Percentiles rank a stretch among this genome's conserved stretches.
phyloP scores from a whole-genome alignment of 2,113 vertebrate genomes.

The Cottus gobio region DNA sequence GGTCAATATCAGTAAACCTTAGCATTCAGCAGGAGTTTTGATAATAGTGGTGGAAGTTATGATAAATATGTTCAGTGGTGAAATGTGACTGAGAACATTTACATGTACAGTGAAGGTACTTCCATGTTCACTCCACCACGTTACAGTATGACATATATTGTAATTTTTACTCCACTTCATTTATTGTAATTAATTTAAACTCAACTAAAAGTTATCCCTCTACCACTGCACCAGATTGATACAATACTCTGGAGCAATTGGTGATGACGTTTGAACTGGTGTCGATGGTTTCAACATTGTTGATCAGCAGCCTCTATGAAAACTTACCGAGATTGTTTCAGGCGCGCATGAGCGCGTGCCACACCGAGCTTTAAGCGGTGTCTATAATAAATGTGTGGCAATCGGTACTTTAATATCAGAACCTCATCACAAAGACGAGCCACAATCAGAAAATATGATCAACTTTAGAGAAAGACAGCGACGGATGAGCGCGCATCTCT shows the following conservation, averaged over 20 bases:
- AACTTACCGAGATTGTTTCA: conserved; percentile 26
- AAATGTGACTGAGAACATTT: neutral
- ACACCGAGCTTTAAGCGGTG: neutral
- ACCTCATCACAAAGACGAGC: neutral
- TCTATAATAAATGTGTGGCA: neutral
- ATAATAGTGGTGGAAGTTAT: neutral
- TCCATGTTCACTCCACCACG: too few relatives aligned
- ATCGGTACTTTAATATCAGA: neutral
- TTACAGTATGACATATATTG: neutral
- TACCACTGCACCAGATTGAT: neutral
- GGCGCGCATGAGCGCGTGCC: conserved; percentile 40
- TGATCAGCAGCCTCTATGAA: neutral
- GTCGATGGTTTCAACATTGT: neutral
- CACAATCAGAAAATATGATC: neutral
- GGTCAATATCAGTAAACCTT: neutral
- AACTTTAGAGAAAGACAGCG: neutral
- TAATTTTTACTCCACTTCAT: neutral
- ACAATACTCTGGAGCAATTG: neutral
- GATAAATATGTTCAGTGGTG: neutral
- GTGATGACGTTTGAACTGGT: neutral
- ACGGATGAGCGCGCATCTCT: neutral
- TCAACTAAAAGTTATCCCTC: neutral
- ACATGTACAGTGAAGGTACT: neutral
- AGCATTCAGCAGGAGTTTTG: neutral
- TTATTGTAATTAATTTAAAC: neutral